Conservation (phyloP, 2,888 invertebrate species). For the Orthonevra nobilis region DNA sequence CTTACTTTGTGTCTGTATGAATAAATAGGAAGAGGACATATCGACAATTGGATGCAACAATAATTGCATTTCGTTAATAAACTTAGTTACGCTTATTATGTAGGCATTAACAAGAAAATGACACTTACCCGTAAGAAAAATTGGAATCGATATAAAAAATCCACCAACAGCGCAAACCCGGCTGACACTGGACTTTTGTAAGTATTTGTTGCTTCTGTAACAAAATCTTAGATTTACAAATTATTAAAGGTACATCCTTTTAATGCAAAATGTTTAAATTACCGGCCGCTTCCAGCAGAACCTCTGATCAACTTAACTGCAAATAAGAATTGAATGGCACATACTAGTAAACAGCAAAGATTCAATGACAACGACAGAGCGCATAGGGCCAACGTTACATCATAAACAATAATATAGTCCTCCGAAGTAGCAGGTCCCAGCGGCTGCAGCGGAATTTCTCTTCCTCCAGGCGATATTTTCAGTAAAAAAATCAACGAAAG, state of each 20-base stretch:
- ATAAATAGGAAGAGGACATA: too few relatives aligned
- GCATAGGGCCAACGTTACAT: conserved; percentile 94
- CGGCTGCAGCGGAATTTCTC: conserved; percentile 79
- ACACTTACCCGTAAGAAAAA: conserved; percentile 93
- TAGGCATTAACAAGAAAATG: too few relatives aligned
- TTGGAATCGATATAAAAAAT: conserved; percentile 96
- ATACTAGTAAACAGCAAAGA: conserved; percentile 94
- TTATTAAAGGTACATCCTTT: too few relatives aligned
- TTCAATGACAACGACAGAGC: conserved; percentile 93
- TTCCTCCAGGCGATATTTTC: conserved; percentile 86
- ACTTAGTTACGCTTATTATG: too few relatives aligned
- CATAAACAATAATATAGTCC: conserved; percentile 93
- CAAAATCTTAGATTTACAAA: too few relatives aligned
- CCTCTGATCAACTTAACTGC: conserved; percentile 95
- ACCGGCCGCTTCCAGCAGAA: conserved; percentile 88
- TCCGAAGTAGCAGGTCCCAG: conserved; percentile 83
- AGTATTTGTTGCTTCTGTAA: conserved; percentile 93
- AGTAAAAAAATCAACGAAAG: conserved; percentile 91
- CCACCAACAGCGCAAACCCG: conserved; percentile 95
- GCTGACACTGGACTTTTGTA: conserved; percentile 94
- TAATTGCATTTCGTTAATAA: too few relatives aligned
- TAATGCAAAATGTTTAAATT: too few relatives aligned
- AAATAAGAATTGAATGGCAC: conserved; percentile 96
- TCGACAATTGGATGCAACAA: too few relatives aligned
- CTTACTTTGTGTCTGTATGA: too few relatives aligned